Percentiles rank a stretch among this genome's conserved stretches.
These are phyloP conservation scores for Drosophila putrida DNA, from an alignment of 2,888 invertebrate species.

Conservation along the genomic window DNA sequence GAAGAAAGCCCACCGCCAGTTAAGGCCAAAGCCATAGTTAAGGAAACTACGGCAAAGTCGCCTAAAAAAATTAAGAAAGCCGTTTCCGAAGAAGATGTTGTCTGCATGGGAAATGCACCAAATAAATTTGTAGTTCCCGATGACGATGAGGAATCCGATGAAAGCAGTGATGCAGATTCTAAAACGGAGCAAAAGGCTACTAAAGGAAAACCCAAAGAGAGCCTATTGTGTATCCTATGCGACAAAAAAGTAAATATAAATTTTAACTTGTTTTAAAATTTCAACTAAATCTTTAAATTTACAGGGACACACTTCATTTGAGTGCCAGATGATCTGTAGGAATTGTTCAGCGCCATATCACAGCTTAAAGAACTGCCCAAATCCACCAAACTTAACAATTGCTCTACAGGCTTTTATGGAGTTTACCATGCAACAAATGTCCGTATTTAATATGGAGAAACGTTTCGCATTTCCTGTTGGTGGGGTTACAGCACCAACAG, in stretches of 20 bases:
- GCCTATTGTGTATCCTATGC: conserved; percentile 74
- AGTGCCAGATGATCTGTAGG: conserved; percentile 82
- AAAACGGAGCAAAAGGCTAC: conserved; percentile 12
- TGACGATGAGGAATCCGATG: conserved; percentile 37
- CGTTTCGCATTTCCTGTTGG: conserved; percentile 50
- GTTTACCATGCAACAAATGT: conserved; percentile 82
- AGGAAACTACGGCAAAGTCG: conserved; percentile 33
- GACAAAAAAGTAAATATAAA: conserved; percentile 74
- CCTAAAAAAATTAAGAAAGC: conserved; percentile 35
- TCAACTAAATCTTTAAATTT: not conserved
- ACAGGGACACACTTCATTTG: conserved; percentile 82
- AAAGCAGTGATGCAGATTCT: conserved; percentile 26
- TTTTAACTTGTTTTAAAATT: not conserved
- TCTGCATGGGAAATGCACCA: conserved; percentile 78
- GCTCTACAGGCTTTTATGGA: conserved; percentile 83
- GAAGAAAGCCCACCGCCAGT: conserved; percentile 31
- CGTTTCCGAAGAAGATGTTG: conserved; percentile 79
- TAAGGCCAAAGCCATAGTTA: conserved; percentile 28
- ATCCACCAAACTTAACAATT: conserved; percentile 79
- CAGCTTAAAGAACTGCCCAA: conserved; percentile 76
- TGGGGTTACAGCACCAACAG: conserved; percentile 3
- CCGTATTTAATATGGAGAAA: conserved; percentile 64
- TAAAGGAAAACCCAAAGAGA: conserved; percentile 26
- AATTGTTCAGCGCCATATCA: conserved; percentile 82
- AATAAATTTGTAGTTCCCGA: conserved; percentile 73